phyloP scores from a whole-genome alignment of 2,113 vertebrate species.

The Elgaria multicarinata region DNA sequence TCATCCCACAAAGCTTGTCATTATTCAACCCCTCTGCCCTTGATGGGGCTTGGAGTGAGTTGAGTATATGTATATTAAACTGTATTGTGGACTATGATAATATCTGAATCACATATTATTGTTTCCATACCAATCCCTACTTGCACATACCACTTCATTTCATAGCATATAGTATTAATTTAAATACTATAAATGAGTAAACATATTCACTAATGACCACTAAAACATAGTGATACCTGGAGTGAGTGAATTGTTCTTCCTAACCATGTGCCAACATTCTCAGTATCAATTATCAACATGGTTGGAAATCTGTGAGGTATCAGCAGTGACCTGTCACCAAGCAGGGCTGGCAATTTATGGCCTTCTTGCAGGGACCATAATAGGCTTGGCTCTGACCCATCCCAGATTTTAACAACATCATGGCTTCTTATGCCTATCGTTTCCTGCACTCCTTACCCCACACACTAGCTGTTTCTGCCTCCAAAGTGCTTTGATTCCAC shows the following conservation, averaged over 20 bases:
- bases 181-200: not conserved
- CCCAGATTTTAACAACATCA: not conserved
- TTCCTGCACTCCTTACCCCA: not conserved
- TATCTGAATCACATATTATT: not conserved
- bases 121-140: not conserved
- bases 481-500: not conserved
- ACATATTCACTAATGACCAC: not conserved
- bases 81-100: not conserved
- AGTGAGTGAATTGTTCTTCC: not conserved
- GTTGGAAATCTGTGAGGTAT: not conserved
- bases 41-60: not conserved
- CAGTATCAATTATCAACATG: no score
- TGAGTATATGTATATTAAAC: not conserved
- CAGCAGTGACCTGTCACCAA: not conserved
- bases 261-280: not conserved
- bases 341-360: not conserved
- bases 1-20: not conserved
- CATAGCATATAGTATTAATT: not conserved
- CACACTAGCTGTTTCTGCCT: not conserved
- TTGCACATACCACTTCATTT: not conserved
- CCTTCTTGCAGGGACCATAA: not conserved
- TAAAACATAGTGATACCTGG: not conserved
- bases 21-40: not conserved
- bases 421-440: not conserved
- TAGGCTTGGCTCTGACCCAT: not conserved